Percentiles rank a stretch among this genome's conserved stretches.
These are phyloP conservation scores for Taphrorychus bicolor DNA, from an alignment of 2,888 invertebrate species.

Conservation along the genomic window DNA sequence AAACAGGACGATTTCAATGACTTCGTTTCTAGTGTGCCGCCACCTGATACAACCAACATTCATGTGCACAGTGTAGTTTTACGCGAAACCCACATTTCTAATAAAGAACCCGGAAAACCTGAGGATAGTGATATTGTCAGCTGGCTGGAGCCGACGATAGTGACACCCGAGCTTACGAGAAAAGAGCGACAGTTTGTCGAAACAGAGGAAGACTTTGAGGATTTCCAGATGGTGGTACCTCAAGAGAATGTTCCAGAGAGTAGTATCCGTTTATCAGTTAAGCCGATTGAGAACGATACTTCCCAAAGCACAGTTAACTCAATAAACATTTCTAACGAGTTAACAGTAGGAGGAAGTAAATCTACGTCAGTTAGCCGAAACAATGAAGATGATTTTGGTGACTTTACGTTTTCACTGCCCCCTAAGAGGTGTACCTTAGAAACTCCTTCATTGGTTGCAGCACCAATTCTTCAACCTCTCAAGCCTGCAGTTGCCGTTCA, in stretches of 20 bases:
- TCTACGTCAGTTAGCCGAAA: background rate
- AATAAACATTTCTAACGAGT: too few species aligned
- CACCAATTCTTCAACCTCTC: conserved; percentile 44
- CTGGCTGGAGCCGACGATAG: conserved; percentile 52
- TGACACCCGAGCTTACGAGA: conserved; percentile 51
- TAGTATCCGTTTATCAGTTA: conserved; percentile 16
- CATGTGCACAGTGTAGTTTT: conserved; percentile 48
- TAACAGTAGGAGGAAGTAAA: too few species aligned
- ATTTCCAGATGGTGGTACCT: conserved; percentile 34
- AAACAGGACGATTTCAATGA: conserved; percentile 58
- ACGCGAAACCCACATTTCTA: conserved; percentile 57
- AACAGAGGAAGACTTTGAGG: conserved; percentile 25
- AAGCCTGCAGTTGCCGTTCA: conserved; percentile 44
- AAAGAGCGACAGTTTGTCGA: conserved; percentile 41
- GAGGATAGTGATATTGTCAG: conserved; percentile 44
- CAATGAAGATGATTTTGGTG: conserved; percentile 57
- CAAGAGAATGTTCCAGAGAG: conserved; percentile 6
- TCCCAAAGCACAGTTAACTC: too few species aligned
- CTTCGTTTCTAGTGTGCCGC: conserved; percentile 61
- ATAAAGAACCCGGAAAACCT: conserved; percentile 26
- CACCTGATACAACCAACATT: conserved; percentile 13
- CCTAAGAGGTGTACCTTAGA: conserved; percentile 37
- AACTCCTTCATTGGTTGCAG: background rate
- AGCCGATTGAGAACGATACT: conserved; percentile 8
- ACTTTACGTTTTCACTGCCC: conserved; percentile 53